phyloP scores from a whole-genome alignment of 2,888 invertebrate genomes.

The Amorpha juglandis region DNA sequence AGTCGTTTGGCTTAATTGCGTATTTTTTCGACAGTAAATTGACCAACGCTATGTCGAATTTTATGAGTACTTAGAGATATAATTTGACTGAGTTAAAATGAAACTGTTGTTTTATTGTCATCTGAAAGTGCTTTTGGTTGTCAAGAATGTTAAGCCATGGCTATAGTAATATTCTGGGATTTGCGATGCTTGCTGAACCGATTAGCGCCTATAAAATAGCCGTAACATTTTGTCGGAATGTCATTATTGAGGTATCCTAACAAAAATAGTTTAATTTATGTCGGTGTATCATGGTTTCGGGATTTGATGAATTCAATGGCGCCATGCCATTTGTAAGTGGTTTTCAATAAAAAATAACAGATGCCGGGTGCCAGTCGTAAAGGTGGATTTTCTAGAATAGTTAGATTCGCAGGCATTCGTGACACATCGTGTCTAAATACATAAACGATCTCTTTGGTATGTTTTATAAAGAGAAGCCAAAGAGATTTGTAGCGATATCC shows the following conservation, averaged over 20 bases:
- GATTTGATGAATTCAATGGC: neutral
- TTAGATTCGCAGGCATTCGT: neutral
- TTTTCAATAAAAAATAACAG: neutral
- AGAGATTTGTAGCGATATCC: too few relatives aligned
- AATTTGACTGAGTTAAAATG: neutral
- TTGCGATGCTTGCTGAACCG: neutral
- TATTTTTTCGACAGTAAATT: neutral
- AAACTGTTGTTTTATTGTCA: neutral
- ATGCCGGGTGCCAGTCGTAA: slow-evolving; percentile 1
- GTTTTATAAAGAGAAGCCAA: too few relatives aligned
- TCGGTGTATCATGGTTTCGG: slow-evolving; percentile 13
- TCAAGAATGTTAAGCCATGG: neutral
- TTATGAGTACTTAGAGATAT: neutral
- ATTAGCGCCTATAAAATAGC: neutral
- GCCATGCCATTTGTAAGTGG: neutral
- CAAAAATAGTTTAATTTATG: slow-evolving; percentile 14
- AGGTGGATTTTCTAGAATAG: neutral
- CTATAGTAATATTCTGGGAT: neutral
- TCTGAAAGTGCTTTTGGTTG: neutral
- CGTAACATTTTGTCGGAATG: slow-evolving; percentile 1
- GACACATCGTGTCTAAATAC: neutral
- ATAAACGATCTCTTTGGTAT: too few relatives aligned
- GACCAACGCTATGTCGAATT: slow-evolving; percentile 1
- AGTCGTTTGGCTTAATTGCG: neutral
- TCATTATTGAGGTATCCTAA: neutral